Evolutionary conservation across 2,113 vertebrate genomes (phyloP), one percentile per base, ranked within the genome.

Genomic region (Motacilla tschutschensis): DNA sequence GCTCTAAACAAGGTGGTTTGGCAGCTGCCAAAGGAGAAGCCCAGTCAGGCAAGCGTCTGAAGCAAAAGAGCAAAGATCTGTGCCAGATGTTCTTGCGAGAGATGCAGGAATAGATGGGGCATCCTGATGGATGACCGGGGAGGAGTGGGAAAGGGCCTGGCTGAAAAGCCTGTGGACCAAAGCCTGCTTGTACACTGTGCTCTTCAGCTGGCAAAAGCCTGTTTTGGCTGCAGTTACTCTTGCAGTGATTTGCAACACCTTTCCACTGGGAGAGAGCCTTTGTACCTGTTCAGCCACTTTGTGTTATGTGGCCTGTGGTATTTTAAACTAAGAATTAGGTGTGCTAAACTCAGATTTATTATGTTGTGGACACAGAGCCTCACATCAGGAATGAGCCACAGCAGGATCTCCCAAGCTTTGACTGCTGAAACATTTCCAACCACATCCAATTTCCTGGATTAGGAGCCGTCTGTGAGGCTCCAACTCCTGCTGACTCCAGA

Each of bases 391-490:
- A 87, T 63, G 72, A 93, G 75, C 79, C 75, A 31, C 76, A 77
- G 82, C 82, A 90, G 69, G 72, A 87, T 87, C 76, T 80, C 69
- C 41, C 57, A 71, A 79, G 48, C 53, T 89, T 83, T 64, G 69
- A 67, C 44, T 71, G 44, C 55, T 90, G 89, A 54, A 85, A 85
- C 13, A 11, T 74, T 89, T 90, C 69, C 82, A 87, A 29, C 72
- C 79, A 93, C 79, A 63, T 92, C 53, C 72, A 89, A 41, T 93
- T 92, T 92, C 91, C 89, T 95, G 82, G 64, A 83, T 71, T 90
- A 83, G 83, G 58, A 85, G 41, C 35, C 5, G 5, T 65, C 89
- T 89, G 22, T 67, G 65, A 83, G 69, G 57, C 79, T 93, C 44
- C 9, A 15, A 26, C 33, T 92, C 60, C 57, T 90, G 89, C 93